phyloP scores from a whole-genome alignment of 2,113 vertebrate species.

The Carassius auratus region DNA sequence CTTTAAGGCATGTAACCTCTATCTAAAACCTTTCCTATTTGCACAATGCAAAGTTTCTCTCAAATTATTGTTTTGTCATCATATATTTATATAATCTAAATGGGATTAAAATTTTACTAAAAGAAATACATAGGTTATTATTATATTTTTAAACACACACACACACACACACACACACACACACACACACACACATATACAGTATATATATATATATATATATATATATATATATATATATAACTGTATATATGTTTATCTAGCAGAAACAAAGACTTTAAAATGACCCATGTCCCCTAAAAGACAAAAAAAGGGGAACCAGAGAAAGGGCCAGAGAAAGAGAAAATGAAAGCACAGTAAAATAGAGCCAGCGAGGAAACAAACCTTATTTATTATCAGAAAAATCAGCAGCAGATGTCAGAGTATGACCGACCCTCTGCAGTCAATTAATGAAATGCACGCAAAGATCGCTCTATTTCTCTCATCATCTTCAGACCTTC shows the following conservation, averaged over 20 bases:
- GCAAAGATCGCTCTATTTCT: constrained; percentile 70
- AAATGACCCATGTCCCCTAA: neutral
- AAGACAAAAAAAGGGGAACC: neutral
- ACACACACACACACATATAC: too few relatives aligned
- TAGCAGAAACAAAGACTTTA: neutral
- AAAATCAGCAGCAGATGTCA: constrained; percentile 88
- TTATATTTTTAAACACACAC: too few relatives aligned
- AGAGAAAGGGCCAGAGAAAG: constrained; percentile 28
- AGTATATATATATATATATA: too few relatives aligned
- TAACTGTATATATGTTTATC: neutral
- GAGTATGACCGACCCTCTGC: constrained; percentile 78
- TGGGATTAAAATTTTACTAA: too few relatives aligned
- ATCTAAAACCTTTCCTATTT: too few relatives aligned
- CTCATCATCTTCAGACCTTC: neutral
- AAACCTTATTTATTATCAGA: constrained; percentile 89
- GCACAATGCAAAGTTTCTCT: too few relatives aligned
- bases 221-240: too few relatives aligned
- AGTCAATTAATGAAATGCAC: constrained; percentile 86
- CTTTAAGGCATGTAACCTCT: too few relatives aligned
- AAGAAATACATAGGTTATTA: too few relatives aligned
- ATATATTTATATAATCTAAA: too few relatives aligned
- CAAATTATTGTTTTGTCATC: too few relatives aligned
- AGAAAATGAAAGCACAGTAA: constrained; percentile 67
- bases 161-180: too few relatives aligned
- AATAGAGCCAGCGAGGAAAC: constrained; percentile 74